phyloP scores from a whole-genome alignment of 2,797 vertebrate genomes.

The Adrianichthys oophorus region DNA sequence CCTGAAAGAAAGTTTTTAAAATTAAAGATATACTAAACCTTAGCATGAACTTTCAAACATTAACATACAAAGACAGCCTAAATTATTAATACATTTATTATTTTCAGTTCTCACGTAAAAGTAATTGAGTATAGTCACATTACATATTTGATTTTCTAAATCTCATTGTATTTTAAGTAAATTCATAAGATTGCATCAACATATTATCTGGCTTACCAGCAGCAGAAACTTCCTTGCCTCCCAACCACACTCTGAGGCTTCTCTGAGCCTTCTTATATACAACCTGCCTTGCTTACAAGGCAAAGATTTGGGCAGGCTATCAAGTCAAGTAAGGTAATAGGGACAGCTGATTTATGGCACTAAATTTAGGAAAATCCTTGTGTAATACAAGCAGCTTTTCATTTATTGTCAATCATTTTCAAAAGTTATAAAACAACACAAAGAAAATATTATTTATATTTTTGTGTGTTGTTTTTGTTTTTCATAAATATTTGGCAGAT shows the following conservation, averaged over 20 bases:
- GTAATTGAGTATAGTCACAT: too few species aligned
- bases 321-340: slow-evolving; percentile 43
- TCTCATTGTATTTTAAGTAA: background rate
- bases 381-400: background rate
- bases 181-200: background rate
- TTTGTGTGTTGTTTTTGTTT: background rate
- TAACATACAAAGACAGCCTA: background rate
- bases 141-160: background rate
- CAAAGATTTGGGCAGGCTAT: slow-evolving; percentile 42
- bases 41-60: background rate
- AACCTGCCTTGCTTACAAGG: slow-evolving; percentile 52
- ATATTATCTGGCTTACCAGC: slow-evolving; percentile 44
- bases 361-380: slow-evolving; percentile 19
- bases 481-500: too few species aligned
- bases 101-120: too few species aligned
- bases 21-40: slow-evolving; percentile 4
- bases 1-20: slow-evolving; percentile 35
- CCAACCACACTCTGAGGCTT: slow-evolving; percentile 39
- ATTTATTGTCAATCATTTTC: background rate
- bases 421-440: background rate
- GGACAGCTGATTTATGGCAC: slow-evolving; percentile 25
- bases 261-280: slow-evolving; percentile 53
- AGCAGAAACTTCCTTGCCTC: slow-evolving; percentile 36
- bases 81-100: background rate
- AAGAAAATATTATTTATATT: background rate